phyloP scores from a whole-genome alignment of 53 echinoderm and acorn worm genomes.

The Glandiceps talaboti region DNA sequence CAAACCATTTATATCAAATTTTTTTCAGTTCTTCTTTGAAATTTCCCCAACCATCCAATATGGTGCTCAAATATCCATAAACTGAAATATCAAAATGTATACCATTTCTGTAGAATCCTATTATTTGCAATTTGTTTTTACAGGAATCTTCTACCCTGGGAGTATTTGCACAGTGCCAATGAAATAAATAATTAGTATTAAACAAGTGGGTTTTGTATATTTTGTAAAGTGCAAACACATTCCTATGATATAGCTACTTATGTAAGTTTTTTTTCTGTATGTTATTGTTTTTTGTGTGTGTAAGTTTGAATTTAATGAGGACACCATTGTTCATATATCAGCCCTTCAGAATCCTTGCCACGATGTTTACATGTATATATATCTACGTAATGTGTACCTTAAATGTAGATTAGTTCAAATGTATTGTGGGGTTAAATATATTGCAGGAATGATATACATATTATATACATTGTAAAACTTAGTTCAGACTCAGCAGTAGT shows the following conservation, averaged over 20 bases:
- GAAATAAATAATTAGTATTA: no score
- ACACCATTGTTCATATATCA: no score
- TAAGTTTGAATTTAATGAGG: not conserved
- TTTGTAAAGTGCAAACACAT: not conserved
- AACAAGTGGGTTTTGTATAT: not conserved
- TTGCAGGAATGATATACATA: no score
- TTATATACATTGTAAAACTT: no score
- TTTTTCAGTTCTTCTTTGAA: not conserved
- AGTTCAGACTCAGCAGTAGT: no score
- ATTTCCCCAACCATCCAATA: not conserved
- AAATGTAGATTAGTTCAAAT: no score
- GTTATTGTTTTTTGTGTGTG: not conserved
- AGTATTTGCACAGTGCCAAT: not conserved
- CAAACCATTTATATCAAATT: not conserved
- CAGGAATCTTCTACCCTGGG: not conserved
- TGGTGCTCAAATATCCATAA: not conserved
- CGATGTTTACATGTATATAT: no score
- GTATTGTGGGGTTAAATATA: no score
- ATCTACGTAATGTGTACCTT: no score
- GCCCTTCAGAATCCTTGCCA: slow-evolving; percentile 1
- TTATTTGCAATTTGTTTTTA: not conserved
- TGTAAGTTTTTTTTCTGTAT: not conserved
- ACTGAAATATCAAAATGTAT: not conserved
- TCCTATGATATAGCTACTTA: no score
- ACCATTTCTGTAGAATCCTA: not conserved